Evolutionary conservation across 2,888 invertebrate genomes (phyloP).

Genomic region (Drosophila nr. perissopoda): DNA sequence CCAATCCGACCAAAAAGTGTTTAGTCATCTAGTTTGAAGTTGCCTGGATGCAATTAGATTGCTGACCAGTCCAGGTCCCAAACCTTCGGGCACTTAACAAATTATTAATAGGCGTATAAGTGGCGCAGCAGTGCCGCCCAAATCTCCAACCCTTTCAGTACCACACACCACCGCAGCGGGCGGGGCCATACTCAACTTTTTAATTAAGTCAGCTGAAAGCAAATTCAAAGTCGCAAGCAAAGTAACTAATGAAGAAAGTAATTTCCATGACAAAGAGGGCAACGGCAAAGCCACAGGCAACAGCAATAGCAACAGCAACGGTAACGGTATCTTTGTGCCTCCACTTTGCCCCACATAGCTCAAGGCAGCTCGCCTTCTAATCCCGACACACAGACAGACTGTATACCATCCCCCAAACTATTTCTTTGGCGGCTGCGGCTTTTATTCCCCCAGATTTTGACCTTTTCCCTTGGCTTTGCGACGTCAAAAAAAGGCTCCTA

Average conservation of each 20-base stretch:
- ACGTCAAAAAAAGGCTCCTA: conserved; percentile 55
- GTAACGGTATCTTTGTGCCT: conserved; percentile 4
- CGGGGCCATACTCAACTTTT: conserved; percentile 64
- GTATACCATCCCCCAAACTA: conserved; percentile 15
- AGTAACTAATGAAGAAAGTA: conserved; percentile 83
- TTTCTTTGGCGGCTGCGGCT: conserved; percentile 37
- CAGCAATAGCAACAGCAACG: conserved; percentile 26
- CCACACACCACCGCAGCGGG: conserved; percentile 30
- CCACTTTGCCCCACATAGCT: conserved; percentile 25
- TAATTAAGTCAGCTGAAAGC: conserved; percentile 76
- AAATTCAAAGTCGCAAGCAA: conserved; percentile 44
- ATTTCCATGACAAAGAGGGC: conserved; percentile 81
- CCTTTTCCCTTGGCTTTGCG: conserved; percentile 57
- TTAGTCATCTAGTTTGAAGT: neutral
- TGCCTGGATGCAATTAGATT: conserved; percentile 42
- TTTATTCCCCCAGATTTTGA: conserved; percentile 46
- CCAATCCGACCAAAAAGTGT: neutral
- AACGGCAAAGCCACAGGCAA: conserved; percentile 38
- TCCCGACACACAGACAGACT: conserved; percentile 27
- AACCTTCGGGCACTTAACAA: conserved; percentile 14
- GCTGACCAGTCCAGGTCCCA: conserved; percentile 13
- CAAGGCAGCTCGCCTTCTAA: conserved; percentile 54
- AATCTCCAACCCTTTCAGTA: conserved; percentile 35
- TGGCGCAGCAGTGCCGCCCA: conserved; percentile 9
- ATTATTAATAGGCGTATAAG: conserved; percentile 50